Evolutionary conservation across 2,113 vertebrate species (phyloP), one percentile per base, ranked within the genome.

Genomic region (Tragulus kanchil): DNA sequence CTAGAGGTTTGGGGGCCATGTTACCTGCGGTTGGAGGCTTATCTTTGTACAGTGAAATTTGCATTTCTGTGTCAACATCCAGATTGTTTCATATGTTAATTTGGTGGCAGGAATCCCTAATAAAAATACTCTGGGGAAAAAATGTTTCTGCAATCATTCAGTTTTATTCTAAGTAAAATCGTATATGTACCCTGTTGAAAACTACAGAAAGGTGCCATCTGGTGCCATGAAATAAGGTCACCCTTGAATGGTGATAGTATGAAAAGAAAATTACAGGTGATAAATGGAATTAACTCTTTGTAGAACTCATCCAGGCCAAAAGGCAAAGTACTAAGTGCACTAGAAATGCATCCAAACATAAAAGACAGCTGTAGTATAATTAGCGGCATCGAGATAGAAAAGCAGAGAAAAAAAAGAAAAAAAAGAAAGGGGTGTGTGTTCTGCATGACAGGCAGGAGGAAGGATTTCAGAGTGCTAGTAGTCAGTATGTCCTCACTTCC

Each of bases 41-140:
- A 99, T 99, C 99, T 99, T 99, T 99, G 99, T 99, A 99, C 98
- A 99, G 99, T 99, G 98, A 99, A 99, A 99, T 99, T 99, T 99
- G 99, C 99, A 98, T 99, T 99, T 99, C 98, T 99, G 98, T 99
- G 99, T 99, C 99, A 98, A 99, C 98, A 99, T 98, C 99, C 98
- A 98, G 98, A 99, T 99, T 99, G 99, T 99, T 99, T 99, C 99
- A 98, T 99, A 99, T 99, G 99, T 99, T 99, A 99, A 99, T 99
- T 99, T 98, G 99, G 99, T 99, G 99, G 99, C 99, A 99, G 99
- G 99, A 99, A 98, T 99, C 99, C 99, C 98, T 98, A 99, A 99
- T 99, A 99, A 99, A 99, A 98, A 98, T 96, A 98, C 85, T 98
- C 96, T 98, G 98, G 98, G 97, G 92, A 98, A 98, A 77, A 98